Conservation (phyloP, 2,113 vertebrate genomes). For the Lipophrys pholis region DNA sequence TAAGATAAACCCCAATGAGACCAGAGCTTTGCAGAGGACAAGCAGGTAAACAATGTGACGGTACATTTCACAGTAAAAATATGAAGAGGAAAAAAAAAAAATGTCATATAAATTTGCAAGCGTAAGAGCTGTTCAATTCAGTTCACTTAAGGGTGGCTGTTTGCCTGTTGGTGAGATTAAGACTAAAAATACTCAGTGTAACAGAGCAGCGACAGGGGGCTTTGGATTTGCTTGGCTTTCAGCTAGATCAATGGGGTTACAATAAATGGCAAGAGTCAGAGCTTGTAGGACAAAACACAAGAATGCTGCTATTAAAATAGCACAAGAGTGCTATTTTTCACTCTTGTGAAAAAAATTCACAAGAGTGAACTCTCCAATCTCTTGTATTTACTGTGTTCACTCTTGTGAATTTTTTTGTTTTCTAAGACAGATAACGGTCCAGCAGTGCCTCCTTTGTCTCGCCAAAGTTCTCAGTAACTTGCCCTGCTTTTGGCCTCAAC, state of each 20-base stretch:
- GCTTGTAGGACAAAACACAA: slow-evolving; percentile 41
- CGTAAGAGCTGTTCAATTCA: slow-evolving; percentile 49
- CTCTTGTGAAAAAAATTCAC: slow-evolving; percentile 1
- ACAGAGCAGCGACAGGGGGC: slow-evolving; percentile 56
- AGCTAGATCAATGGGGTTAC: slow-evolving; percentile 56
- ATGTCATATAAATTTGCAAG: slow-evolving; percentile 33
- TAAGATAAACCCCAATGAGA: slow-evolving; percentile 11
- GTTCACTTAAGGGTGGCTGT: slow-evolving; percentile 64
- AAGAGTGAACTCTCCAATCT: not conserved
- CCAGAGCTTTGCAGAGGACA: slow-evolving; percentile 10
- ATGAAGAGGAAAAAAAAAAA: too few species aligned
- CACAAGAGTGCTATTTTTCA: too few species aligned
- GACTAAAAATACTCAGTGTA: slow-evolving; percentile 65
- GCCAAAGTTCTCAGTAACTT: not conserved
- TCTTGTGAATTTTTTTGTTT: slow-evolving; percentile 7
- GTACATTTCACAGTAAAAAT: slow-evolving; percentile 1
- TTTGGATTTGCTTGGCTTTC: slow-evolving; percentile 65
- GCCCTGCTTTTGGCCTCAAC: not conserved
- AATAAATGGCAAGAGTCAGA: slow-evolving; percentile 45
- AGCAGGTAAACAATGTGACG: slow-evolving; percentile 20
- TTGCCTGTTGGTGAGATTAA: slow-evolving; percentile 71
- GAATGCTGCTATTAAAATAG: slow-evolving; percentile 19
- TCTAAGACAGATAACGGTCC: not conserved
- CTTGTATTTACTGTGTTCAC: slow-evolving; percentile 10
- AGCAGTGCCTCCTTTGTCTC: not conserved